Conservation (phyloP, 2,888 invertebrate genomes). For the Mythimna ferrago region DNA sequence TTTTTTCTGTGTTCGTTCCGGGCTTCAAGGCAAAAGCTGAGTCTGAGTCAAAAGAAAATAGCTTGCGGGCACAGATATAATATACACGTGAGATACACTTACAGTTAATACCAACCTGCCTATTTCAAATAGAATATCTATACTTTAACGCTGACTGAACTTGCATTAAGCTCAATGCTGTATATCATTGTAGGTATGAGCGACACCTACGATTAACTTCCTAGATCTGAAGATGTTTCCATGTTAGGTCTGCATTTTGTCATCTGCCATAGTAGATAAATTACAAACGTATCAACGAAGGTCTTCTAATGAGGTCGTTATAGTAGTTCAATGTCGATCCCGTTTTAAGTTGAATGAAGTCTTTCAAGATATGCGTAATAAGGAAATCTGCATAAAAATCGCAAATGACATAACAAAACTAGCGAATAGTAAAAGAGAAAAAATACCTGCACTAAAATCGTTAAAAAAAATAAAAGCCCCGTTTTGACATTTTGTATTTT, state of each 20-base stretch:
- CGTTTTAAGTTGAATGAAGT: neutral
- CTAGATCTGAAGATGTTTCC: neutral
- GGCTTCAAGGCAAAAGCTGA: too few species aligned
- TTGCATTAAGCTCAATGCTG: neutral
- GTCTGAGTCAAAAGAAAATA: too few species aligned
- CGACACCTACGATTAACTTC: neutral
- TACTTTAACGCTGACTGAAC: too few species aligned
- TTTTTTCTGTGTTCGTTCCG: too few species aligned
- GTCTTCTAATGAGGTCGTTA: slow-evolving; percentile 33
- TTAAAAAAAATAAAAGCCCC: too few species aligned
- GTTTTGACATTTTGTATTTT: too few species aligned
- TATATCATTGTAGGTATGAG: neutral
- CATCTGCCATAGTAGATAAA: slow-evolving; percentile 1
- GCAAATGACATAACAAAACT: neutral
- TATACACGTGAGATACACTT: too few species aligned
- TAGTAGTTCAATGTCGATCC: slow-evolving; percentile 19
- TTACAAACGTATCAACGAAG: slow-evolving; percentile 17
- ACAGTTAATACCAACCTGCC: too few species aligned
- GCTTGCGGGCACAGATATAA: too few species aligned
- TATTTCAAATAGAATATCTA: too few species aligned
- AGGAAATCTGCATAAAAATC: neutral
- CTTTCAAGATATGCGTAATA: neutral
- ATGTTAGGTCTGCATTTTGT: slow-evolving; percentile 1
- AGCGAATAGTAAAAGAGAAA: neutral
- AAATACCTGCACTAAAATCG: neutral